Conservation (phyloP, 2,888 invertebrate genomes). For the Athalia cordata region DNA sequence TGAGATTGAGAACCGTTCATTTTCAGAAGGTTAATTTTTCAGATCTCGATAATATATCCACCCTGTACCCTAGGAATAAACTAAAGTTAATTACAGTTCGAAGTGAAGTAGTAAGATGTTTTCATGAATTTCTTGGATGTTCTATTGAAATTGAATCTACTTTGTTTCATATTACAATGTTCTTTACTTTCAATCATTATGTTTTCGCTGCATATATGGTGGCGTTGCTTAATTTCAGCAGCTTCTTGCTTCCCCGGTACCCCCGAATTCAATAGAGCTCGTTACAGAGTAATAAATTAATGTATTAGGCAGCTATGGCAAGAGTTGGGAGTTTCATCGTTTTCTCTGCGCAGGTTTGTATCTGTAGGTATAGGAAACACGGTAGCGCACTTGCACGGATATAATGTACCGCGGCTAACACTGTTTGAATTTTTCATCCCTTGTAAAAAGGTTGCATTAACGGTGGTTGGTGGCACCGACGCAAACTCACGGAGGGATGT, state of each 20-base stretch:
- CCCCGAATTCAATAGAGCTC: background rate
- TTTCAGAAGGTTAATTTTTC: too few species aligned
- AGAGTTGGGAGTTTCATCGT: background rate
- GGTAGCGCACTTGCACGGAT: conserved; percentile 1
- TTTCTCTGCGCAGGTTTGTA: background rate
- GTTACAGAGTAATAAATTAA: background rate
- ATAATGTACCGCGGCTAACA: conserved; percentile 11
- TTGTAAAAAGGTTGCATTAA: conserved; percentile 33
- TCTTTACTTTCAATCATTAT: background rate
- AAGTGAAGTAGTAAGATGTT: too few species aligned
- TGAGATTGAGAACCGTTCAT: too few species aligned
- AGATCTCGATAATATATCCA: too few species aligned
- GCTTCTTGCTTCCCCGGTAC: background rate
- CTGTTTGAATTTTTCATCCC: conserved; percentile 29
- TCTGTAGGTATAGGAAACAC: background rate
- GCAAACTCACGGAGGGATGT: background rate
- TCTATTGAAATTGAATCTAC: too few species aligned
- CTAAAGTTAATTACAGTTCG: too few species aligned
- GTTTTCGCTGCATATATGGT: background rate
- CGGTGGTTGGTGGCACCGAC: background rate
- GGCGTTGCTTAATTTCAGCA: background rate
- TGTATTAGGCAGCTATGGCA: background rate
- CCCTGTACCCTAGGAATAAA: too few species aligned
- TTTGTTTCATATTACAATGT: background rate
- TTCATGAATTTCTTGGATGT: too few species aligned